phyloP scores from a whole-genome alignment of 2,888 invertebrate species.

The Mimachlamys varia region DNA sequence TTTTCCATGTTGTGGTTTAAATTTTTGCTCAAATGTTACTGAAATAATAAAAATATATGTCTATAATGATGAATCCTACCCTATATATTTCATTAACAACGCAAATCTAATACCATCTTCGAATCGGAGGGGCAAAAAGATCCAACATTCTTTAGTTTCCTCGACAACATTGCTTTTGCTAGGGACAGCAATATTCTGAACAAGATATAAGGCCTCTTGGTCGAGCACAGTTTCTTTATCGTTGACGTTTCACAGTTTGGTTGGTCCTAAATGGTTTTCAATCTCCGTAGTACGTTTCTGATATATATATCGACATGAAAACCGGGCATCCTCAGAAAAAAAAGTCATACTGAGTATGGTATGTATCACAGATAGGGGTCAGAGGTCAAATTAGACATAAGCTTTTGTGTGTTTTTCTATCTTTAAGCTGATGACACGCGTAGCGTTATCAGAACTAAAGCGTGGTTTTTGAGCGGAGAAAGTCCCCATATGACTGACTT shows the following conservation, averaged over 20 bases:
- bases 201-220: neutral
- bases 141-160: neutral
- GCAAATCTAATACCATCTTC: neutral
- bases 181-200: neutral
- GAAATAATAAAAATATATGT: neutral
- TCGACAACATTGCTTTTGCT: neutral
- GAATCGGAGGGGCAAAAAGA: neutral
- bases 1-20: neutral
- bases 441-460: neutral
- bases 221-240: neutral
- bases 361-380: conserved; percentile 25
- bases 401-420: neutral
- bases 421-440: neutral
- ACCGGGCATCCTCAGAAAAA: conserved; percentile 10
- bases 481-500: conserved; percentile 66
- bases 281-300: neutral
- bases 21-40: neutral
- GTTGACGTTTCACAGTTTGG: neutral
- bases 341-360: neutral
- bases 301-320: neutral
- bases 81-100: neutral
- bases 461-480: conserved; percentile 49
- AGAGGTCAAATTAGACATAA: neutral
- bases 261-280: neutral
- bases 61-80: neutral